Conservation (phyloP, 2,113 vertebrate species). For the Otolemur garnettii region DNA sequence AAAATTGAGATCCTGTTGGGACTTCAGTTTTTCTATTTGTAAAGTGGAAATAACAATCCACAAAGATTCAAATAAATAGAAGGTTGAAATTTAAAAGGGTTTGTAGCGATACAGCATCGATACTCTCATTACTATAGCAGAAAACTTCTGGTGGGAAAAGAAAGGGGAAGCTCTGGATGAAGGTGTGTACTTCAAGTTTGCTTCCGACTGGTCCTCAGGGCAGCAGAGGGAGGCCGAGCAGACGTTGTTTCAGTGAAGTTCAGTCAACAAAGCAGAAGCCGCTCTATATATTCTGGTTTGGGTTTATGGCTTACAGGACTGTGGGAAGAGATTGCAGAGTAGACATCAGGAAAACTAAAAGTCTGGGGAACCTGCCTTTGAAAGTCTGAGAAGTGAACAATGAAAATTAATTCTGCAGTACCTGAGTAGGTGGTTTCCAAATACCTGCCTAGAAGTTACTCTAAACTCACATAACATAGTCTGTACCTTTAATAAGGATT, state of each 20-base stretch:
- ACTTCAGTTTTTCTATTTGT: neutral
- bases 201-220: neutral
- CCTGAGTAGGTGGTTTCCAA: neutral
- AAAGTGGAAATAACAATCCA: neutral
- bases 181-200: neutral
- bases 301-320: neutral
- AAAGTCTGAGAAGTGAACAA: neutral
- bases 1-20: neutral
- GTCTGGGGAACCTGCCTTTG: neutral
- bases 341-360: neutral
- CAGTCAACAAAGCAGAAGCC: neutral
- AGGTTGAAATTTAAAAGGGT: neutral
- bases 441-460: neutral
- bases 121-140: neutral
- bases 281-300: neutral
- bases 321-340: neutral
- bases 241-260: neutral
- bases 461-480: neutral
- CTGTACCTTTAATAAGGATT: neutral
- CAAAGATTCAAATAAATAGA: neutral
- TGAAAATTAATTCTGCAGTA: slow-evolving; percentile 11
- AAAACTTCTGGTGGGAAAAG: neutral
- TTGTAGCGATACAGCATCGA: neutral
- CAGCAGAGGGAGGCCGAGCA: neutral
- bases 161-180: neutral